Evolutionary conservation across 2,113 vertebrate genomes (phyloP).

Genomic region (Potamarius usumacintae): DNA sequence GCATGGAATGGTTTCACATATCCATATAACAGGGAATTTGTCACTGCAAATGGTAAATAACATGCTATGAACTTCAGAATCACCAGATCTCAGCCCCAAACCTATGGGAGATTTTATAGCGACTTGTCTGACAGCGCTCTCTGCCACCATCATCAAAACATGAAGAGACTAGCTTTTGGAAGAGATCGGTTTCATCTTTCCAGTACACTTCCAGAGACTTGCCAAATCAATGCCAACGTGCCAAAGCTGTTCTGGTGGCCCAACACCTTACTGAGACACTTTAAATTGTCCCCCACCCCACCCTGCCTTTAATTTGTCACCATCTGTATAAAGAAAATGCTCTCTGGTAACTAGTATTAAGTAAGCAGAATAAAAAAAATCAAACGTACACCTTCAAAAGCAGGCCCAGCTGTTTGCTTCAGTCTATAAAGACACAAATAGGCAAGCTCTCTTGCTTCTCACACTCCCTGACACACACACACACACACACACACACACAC

Average conservation of each 20-base stretch:
- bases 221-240: neutral
- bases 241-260: neutral
- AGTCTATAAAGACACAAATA: slow-evolving; percentile 50
- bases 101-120: neutral
- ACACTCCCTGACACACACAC: slow-evolving; percentile 45
- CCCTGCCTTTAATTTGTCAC: neutral
- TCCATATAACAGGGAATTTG: neutral
- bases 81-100: neutral
- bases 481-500: slow-evolving; percentile 11
- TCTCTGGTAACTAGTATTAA: neutral
- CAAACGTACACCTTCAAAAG: slow-evolving; percentile 22
- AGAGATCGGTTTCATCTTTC: neutral
- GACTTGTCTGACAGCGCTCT: neutral
- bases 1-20: neutral
- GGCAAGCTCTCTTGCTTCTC: slow-evolving; percentile 21
- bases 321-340: neutral
- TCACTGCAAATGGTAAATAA: neutral
- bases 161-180: neutral
- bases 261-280: neutral
- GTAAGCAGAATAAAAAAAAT: slow-evolving; percentile 10
- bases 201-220: neutral
- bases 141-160: neutral
- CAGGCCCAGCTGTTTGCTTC: slow-evolving; percentile 36
- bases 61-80: neutral
- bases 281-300: neutral